phyloP scores from a whole-genome alignment of 2,113 vertebrate species.

The Natator depressus region DNA sequence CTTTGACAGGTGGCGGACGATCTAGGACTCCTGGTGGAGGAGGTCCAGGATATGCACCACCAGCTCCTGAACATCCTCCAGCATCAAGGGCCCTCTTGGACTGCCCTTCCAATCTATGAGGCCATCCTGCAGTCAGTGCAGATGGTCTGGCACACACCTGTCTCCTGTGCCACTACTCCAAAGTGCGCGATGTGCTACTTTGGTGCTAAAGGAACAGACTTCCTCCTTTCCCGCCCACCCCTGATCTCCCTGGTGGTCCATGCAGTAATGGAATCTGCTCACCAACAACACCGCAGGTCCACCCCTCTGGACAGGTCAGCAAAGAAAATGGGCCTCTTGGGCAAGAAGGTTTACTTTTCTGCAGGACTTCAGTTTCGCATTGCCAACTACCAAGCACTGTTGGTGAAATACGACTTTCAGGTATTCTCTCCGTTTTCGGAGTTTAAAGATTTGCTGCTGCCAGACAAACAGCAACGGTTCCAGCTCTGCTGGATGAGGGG shows the following conservation, averaged over 20 bases:
- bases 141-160: not conserved
- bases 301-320: not conserved
- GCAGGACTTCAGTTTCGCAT: not conserved
- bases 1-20: too few species aligned
- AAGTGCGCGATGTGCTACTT: not conserved
- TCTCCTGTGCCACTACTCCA: too few species aligned
- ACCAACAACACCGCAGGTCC: not conserved
- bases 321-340: not conserved
- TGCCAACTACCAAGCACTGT: not conserved
- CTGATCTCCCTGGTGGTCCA: not conserved
- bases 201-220: not conserved
- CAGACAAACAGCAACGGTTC: not conserved
- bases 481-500: not conserved
- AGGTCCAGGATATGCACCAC: too few species aligned
- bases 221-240: not conserved
- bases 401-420: not conserved
- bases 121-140: not conserved
- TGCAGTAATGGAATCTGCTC: not conserved
- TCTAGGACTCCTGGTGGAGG: too few species aligned
- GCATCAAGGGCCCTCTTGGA: too few species aligned
- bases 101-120: not conserved
- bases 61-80: too few species aligned
- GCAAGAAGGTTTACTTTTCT: not conserved
- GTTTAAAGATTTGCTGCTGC: not conserved
- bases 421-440: not conserved